These are phyloP conservation scores for Oscheius sp. DNA, from an alignment of 2,888 invertebrate genomes.

Conservation along the genomic window DNA sequence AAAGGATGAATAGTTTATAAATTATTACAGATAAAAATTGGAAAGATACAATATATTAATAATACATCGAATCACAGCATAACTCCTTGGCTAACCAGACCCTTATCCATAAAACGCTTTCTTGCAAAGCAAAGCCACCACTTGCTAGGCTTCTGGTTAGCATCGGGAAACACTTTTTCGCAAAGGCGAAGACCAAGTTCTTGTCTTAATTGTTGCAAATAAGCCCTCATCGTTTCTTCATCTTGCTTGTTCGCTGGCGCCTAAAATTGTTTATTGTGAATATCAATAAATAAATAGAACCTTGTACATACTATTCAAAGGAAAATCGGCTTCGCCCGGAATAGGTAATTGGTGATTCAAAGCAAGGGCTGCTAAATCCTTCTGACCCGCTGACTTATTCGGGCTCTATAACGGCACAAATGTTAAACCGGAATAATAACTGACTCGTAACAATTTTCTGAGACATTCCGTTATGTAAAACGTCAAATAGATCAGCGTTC, in stretches of 20 bases:
- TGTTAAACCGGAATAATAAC: constrained; percentile 3
- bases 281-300: constrained; percentile 10
- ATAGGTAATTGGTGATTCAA: constrained; percentile 87
- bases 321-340: constrained; percentile 94
- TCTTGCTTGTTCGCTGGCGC: constrained; percentile 63
- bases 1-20: constrained; percentile 5
- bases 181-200: constrained; percentile 91
- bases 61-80: constrained; percentile 41
- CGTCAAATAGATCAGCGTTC: constrained; percentile 95
- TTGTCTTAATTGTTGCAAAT: constrained; percentile 91
- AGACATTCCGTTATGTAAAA: constrained; percentile 97
- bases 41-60: constrained; percentile 16
- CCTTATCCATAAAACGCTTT: constrained; percentile 99
- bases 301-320: constrained; percentile 91
- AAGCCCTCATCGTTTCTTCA: constrained; percentile 88
- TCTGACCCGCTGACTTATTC: constrained; percentile 84
- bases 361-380: constrained; percentile 95
- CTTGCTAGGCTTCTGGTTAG: constrained; percentile 93
- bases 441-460: constrained; percentile 86
- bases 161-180: constrained; percentile 87
- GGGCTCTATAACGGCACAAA: constrained; percentile 78
- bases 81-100: constrained; percentile 86
- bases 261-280: constrained; percentile 37
- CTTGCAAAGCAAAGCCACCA: constrained; percentile 99
- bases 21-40: not conserved